Evolutionary conservation across 1,140 invertebrate species (phyloP).

Genomic region (Nylanderia fulva): DNA sequence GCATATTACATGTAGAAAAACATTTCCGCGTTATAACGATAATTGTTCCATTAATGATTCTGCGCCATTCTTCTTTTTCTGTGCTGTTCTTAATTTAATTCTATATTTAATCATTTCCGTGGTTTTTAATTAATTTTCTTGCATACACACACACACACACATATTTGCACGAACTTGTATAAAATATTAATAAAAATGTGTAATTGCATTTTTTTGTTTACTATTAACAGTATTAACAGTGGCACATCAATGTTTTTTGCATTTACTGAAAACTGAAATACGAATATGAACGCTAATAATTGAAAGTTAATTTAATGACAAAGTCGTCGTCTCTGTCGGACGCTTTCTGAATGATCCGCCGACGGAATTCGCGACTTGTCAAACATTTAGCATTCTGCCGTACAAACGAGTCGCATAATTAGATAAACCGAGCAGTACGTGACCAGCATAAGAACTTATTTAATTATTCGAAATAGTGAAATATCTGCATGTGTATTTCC

Average conservation of each 20-base stretch:
- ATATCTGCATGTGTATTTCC: conserved; percentile 75
- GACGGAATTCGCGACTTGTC: conserved; percentile 44
- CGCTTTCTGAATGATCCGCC: conserved; percentile 21
- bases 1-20: conserved; percentile 18
- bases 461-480: conserved; percentile 77
- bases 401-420: conserved; percentile 44
- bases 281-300: neutral
- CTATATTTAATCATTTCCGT: neutral
- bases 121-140: conserved; percentile 34
- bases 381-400: conserved; percentile 24
- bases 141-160: too few relatives aligned
- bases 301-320: conserved; percentile 12
- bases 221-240: conserved; percentile 12
- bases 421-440: conserved; percentile 40
- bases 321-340: neutral
- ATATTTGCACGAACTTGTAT: too few relatives aligned
- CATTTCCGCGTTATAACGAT: conserved; percentile 1
- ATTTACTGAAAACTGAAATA: neutral
- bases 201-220: neutral
- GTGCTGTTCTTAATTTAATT: neutral
- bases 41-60: conserved; percentile 16
- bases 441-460: conserved; percentile 45
- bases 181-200: conserved; percentile 27
- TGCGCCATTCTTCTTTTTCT: neutral
- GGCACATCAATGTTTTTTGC: neutral